Conservation (phyloP, 2,888 invertebrate genomes). For the Hololepta plana region DNA sequence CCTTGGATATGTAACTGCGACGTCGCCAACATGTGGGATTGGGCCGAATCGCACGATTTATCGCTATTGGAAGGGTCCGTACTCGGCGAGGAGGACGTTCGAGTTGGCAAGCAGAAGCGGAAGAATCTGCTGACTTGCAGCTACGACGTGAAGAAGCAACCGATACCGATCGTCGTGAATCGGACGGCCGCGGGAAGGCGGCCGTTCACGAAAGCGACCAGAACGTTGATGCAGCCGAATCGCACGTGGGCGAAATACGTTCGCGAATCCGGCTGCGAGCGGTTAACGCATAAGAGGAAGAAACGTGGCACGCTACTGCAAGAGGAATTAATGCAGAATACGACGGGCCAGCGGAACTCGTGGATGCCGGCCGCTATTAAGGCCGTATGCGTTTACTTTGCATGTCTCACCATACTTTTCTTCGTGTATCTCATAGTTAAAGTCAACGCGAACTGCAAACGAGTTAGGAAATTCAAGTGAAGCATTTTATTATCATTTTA, state of each 20-base stretch:
- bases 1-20: slow-evolving; percentile 52
- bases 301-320: no score
- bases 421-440: no score
- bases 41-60: slow-evolving; percentile 48
- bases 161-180: slow-evolving; percentile 31
- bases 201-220: slow-evolving; percentile 35
- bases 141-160: slow-evolving; percentile 38
- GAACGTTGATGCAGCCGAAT: slow-evolving; percentile 37
- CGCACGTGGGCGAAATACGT: slow-evolving; percentile 59
- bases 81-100: slow-evolving; percentile 40
- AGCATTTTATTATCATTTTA: no score
- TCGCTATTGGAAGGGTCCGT: slow-evolving; percentile 47
- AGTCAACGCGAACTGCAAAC: no score
- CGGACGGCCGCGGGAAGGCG: slow-evolving; percentile 33
- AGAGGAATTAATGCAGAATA: no score
- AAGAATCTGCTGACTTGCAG: slow-evolving; percentile 44
- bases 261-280: slow-evolving; percentile 44
- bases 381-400: no score
- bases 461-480: no score
- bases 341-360: slow-evolving; percentile 15
- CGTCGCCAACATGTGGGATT: slow-evolving; percentile 52
- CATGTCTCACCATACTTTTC: no score
- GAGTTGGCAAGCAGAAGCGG: slow-evolving; percentile 42
- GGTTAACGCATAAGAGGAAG: no score
- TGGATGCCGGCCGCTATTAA: slow-evolving; percentile 25